Evolutionary conservation across 2,113 vertebrate species (phyloP).

Genomic region (Murina feae): DNA sequence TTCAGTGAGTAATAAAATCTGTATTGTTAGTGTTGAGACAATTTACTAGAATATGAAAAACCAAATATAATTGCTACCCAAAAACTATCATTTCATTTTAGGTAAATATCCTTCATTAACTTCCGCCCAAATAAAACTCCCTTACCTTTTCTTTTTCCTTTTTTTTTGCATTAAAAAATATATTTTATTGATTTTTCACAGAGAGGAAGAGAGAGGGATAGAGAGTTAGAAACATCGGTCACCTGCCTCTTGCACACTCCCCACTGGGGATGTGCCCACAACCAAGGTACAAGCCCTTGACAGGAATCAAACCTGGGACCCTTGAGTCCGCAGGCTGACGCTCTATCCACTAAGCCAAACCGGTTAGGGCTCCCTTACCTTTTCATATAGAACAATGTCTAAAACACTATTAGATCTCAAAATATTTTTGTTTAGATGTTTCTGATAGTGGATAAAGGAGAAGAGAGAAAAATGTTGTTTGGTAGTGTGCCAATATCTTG

Average conservation of each 20-base stretch:
- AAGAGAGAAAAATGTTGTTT: constrained; percentile 8
- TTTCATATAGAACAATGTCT: not conserved
- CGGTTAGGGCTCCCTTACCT: not conserved
- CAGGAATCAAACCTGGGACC: no score
- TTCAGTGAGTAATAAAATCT: constrained; percentile 32
- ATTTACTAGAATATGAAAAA: constrained; percentile 11
- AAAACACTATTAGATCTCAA: not conserved
- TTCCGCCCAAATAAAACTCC: not conserved
- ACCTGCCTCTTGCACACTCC: no score
- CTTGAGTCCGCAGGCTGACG: no score
- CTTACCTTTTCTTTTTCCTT: not conserved
- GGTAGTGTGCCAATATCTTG: not conserved
- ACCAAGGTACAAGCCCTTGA: no score
- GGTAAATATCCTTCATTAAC: constrained; percentile 23
- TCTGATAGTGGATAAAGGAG: constrained; percentile 4
- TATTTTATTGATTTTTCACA: no score
- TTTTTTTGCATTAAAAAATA: no score
- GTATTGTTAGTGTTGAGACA: not conserved
- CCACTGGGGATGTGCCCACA: no score
- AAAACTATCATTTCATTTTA: constrained; percentile 16
- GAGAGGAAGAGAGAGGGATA: no score
- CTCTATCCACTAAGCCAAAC: no score
- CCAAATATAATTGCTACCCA: constrained; percentile 1
- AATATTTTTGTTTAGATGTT: constrained; percentile 42
- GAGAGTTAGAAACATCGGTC: no score